A percentile compares a stretch with the other conserved stretches of the same genome.
phyloP scores from a whole-genome alignment of 2,888 invertebrate genomes.

The Antitype chi region DNA sequence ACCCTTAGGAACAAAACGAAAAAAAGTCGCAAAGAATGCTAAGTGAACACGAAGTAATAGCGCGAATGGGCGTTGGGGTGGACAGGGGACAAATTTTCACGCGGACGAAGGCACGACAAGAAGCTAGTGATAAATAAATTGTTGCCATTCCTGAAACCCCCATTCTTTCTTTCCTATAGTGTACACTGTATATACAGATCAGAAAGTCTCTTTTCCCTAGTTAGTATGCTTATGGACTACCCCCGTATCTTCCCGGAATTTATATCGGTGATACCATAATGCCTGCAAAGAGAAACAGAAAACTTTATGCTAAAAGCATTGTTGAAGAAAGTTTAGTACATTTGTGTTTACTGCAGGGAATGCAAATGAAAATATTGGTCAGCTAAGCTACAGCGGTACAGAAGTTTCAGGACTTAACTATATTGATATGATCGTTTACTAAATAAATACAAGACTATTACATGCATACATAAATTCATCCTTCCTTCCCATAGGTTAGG shows the following conservation, averaged over 20 bases:
- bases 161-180: background rate
- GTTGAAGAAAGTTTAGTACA: background rate
- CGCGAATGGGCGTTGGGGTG: no score
- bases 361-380: background rate
- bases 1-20: no score
- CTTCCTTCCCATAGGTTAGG: background rate
- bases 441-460: background rate
- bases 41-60: no score
- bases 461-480: background rate
- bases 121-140: no score
- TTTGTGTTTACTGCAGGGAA: conserved; percentile 2
- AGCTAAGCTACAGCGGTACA: no score
- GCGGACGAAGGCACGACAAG: no score
- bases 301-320: conserved; percentile 39
- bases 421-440: no score
- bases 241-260: conserved; percentile 35
- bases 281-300: conserved; percentile 30
- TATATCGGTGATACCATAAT: conserved; percentile 29
- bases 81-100: no score
- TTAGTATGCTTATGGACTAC: conserved; percentile 38
- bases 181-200: conserved; percentile 2
- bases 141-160: background rate
- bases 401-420: no score
- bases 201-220: conserved; percentile 13
- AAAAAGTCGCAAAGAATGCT: no score